These are phyloP conservation scores for Engystomops pustulosus DNA, from an alignment of 2,113 vertebrate genomes.

Conservation along the genomic window DNA sequence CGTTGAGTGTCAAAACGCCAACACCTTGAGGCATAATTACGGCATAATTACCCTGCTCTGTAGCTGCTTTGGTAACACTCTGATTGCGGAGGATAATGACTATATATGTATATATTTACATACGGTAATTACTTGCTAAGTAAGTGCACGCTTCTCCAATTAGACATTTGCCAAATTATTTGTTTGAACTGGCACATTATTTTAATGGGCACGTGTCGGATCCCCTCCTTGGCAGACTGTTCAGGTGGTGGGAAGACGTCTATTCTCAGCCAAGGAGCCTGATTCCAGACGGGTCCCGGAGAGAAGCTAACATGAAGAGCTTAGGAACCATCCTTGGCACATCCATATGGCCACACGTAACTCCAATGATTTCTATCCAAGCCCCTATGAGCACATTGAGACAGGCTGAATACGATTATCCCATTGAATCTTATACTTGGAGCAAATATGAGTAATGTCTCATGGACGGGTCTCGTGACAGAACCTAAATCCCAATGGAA, in stretches of 20 bases:
- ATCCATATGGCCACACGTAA: conserved; percentile 19
- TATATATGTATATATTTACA: conserved; percentile 59
- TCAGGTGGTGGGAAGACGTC: conserved; percentile 25
- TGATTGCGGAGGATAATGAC: conserved; percentile 50
- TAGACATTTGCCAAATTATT: conserved; percentile 56
- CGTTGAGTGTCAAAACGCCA: conserved; percentile 47
- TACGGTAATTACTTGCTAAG: conserved; percentile 57
- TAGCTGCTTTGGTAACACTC: conserved; percentile 57
- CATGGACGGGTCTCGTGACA: not conserved
- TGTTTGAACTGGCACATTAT: conserved; percentile 57
- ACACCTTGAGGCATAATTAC: conserved; percentile 56
- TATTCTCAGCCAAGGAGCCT: not conserved
- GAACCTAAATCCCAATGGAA: not conserved
- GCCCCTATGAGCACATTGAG: not conserved
- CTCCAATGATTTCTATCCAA: not conserved
- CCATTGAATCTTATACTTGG: not conserved
- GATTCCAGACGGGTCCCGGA: not conserved
- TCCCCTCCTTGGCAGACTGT: conserved; percentile 47
- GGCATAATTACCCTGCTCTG: conserved; percentile 53
- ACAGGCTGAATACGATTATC: not conserved
- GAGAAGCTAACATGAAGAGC: conserved; percentile 1
- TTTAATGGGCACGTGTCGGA: conserved; percentile 50
- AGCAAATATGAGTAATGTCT: not conserved
- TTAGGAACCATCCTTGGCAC: not conserved
- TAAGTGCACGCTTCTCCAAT: conserved; percentile 39